These are phyloP conservation scores for Blera fallax DNA, from an alignment of 2,888 invertebrate genomes.

Conservation along the genomic window DNA sequence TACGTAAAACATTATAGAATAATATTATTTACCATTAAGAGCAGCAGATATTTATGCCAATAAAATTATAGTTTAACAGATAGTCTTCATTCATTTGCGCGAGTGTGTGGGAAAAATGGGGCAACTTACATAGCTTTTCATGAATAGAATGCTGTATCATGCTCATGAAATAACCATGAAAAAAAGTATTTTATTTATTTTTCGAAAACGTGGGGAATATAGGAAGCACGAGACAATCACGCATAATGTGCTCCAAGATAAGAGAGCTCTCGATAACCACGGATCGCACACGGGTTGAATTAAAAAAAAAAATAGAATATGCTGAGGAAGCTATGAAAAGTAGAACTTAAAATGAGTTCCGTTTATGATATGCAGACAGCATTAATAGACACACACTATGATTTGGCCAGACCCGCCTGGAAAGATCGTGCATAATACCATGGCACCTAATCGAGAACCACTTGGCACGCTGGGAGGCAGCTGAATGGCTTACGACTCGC, in stretches of 20 bases:
- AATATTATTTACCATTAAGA: not conserved
- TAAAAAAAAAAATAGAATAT: not conserved
- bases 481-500: too few species aligned
- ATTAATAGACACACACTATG: too few species aligned
- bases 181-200: not conserved
- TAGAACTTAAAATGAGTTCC: not conserved
- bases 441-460: too few species aligned
- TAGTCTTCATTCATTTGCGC: not conserved
- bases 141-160: not conserved
- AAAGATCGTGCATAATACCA: too few species aligned
- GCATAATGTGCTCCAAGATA: slow-evolving; percentile 13
- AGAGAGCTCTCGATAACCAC: not conserved
- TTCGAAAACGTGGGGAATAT: not conserved
- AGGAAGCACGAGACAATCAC: slow-evolving; percentile 44
- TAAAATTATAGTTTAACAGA: too few species aligned
- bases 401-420: too few species aligned
- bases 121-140: not conserved
- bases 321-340: too few species aligned
- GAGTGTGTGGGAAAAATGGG: too few species aligned
- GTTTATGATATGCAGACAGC: too few species aligned
- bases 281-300: not conserved
- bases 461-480: too few species aligned
- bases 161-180: not conserved
- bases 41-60: not conserved
- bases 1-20: not conserved